Evolutionary conservation across 2,113 vertebrate species (phyloP), one percentile per base, ranked within the genome.

Genomic region (Mohoua ochrocephala): DNA sequence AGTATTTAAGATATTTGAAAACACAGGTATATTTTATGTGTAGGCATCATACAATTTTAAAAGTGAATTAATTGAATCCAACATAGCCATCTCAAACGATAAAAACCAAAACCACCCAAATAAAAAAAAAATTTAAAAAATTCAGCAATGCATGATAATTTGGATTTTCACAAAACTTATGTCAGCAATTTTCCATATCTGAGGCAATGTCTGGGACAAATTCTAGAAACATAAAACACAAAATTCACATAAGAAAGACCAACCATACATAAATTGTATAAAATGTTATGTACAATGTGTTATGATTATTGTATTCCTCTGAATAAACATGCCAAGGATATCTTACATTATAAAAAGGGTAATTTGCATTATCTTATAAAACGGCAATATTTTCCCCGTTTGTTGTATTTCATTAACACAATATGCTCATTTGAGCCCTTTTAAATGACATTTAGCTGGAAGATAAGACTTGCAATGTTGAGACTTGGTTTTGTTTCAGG

Each of bases 61-160:
- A 84, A 87, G 6, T 44, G 0, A 63, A 70, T 19, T 56, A 67
- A 9, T 52, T 35, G 6, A 70, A 67, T 59, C 3, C 56, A 83
- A 52, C 8, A 27, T 15, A 79, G 19, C 4, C 11, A 35, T 1
- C 1, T 2, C 6, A 79, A 85, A 45, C 28, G 3, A 45, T 37
- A 54, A 57, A 83, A 74, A 0, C 0, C 3, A n/a, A 63, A 76
- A 14, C 0, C 4, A 42, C 1, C 31, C 18, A 74, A 16, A 37
- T 4, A 12, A 2, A 12, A 2, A 42, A 57, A 31, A 26, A 45
- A 26, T n/a, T n/a, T n/a, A 39, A 6, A 60, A 18, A 23, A 7
- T 1, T 21, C 15, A 84, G 1, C 2, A 61, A 33, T 77, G 2
- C 5, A n/a, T 44, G 7, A 39, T 52, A 52, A 39, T 75, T 52